Conservation (phyloP, 2,113 vertebrate genomes). For the Poeciliopsis prolifica region DNA sequence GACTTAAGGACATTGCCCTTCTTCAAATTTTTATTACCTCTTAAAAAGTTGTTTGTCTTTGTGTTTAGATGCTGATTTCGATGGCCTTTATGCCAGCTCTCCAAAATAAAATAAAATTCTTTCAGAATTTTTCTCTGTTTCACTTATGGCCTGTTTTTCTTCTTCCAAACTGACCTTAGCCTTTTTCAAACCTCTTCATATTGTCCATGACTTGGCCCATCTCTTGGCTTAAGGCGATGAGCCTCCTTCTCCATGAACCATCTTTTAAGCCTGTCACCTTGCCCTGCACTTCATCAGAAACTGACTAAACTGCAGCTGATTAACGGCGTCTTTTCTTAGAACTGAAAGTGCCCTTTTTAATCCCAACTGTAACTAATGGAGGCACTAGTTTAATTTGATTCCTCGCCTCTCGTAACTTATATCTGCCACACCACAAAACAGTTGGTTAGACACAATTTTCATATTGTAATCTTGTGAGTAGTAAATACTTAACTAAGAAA, state of each 20-base stretch:
- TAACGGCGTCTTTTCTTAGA: constrained; percentile 51
- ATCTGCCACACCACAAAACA: constrained; percentile 25
- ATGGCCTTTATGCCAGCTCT: constrained; percentile 15
- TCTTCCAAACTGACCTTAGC: constrained; percentile 8
- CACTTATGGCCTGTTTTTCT: neutral
- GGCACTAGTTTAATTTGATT: constrained; percentile 50
- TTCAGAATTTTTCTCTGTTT: neutral
- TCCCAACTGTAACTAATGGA: constrained; percentile 58
- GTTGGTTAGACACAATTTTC: constrained; percentile 42
- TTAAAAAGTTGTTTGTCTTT: neutral
- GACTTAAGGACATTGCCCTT: neutral
- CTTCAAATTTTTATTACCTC: neutral
- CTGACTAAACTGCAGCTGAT: constrained; percentile 42
- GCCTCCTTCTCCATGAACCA: constrained; percentile 21
- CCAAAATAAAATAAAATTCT: constrained; percentile 2
- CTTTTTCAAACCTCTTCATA: constrained; percentile 7
- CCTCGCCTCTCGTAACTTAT: constrained; percentile 59
- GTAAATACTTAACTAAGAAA: constrained; percentile 47
- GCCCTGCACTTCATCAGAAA: constrained; percentile 41
- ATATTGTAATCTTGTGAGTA: constrained; percentile 27
- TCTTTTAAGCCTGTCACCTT: constrained; percentile 42
- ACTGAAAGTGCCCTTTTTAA: constrained; percentile 38
- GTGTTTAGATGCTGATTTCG: neutral
- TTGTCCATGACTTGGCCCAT: neutral
- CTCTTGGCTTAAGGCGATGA: neutral